Evolutionary conservation across 92 coral and sea anemone species (phyloP).

Genomic region (Porites cylindrica): DNA sequence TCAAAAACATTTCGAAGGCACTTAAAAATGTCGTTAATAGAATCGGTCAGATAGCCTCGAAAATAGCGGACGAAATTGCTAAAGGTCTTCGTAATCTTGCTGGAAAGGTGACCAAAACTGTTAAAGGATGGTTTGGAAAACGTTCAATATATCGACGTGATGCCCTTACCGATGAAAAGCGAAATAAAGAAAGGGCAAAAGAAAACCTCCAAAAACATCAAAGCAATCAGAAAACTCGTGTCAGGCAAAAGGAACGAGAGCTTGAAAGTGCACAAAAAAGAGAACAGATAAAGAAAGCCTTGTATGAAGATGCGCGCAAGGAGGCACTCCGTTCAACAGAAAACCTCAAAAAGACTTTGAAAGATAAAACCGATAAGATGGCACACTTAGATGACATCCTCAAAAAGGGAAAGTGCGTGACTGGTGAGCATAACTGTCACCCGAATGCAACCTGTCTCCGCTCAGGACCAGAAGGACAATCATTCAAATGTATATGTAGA

Average conservation of each 20-base stretch:
- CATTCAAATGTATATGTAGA: constrained; percentile 64
- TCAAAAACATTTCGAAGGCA: constrained; percentile 40
- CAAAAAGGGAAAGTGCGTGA: constrained; percentile 60
- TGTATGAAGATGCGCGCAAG: neutral
- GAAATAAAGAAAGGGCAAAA: constrained; percentile 17
- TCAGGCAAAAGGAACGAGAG: constrained; percentile 32
- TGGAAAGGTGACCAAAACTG: constrained; percentile 46
- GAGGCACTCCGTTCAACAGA: constrained; percentile 24
- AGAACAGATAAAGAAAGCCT: constrained; percentile 38
- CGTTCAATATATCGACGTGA: constrained; percentile 63
- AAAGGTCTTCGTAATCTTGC: constrained; percentile 60
- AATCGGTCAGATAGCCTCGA: constrained; percentile 24
- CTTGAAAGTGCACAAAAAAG: constrained; percentile 25
- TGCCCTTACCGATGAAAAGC: constrained; percentile 18
- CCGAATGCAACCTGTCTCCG: constrained; percentile 73
- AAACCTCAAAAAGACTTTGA: constrained; percentile 41
- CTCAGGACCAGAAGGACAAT: constrained; percentile 59
- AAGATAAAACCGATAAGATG: constrained; percentile 37
- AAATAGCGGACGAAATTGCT: constrained; percentile 58
- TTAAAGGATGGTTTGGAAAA: constrained; percentile 61
- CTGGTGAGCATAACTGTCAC: constrained; percentile 73
- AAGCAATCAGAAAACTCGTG: constrained; percentile 46
- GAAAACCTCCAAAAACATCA: constrained; percentile 15
- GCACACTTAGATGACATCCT: constrained; percentile 51
- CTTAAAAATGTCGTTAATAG: constrained; percentile 16